Conservation (phyloP, 1,140 invertebrate species). For the Conopomorpha cramerella region DNA sequence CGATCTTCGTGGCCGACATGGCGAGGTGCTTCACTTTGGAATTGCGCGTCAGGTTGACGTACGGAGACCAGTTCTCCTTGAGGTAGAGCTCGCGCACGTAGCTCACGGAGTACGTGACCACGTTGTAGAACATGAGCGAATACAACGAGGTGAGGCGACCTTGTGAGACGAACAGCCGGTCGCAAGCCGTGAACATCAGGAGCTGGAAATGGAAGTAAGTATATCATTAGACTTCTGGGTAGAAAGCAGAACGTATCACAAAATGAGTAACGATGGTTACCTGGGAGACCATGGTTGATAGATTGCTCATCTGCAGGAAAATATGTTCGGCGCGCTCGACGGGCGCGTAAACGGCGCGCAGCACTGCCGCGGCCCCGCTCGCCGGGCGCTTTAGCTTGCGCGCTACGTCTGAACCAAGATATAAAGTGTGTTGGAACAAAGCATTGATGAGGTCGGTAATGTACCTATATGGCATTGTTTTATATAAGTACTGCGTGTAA, state of each 20-base stretch:
- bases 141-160: slow-evolving; percentile 73
- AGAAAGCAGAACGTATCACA: too few species aligned
- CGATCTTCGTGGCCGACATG: slow-evolving; percentile 81
- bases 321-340: slow-evolving; percentile 65
- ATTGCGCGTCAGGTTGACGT: slow-evolving; percentile 72
- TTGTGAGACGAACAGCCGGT: slow-evolving; percentile 63
- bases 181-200: slow-evolving; percentile 74
- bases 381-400: slow-evolving; percentile 46
- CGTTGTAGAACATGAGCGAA: slow-evolving; percentile 81
- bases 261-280: slow-evolving; percentile 39
- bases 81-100: slow-evolving; percentile 75
- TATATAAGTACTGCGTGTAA: too few species aligned
- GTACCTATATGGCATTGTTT: too few species aligned
- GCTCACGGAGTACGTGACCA: slow-evolving; percentile 74
- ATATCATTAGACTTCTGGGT: slow-evolving; percentile 2
- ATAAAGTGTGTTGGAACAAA: too few species aligned
- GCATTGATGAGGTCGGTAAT: too few species aligned
- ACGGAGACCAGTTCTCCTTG: slow-evolving; percentile 77
- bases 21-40: slow-evolving; percentile 76
- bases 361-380: slow-evolving; percentile 26
- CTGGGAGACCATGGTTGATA: slow-evolving; percentile 69
- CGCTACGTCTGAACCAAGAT: slow-evolving; percentile 49
- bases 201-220: slow-evolving; percentile 58
- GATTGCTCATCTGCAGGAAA: slow-evolving; percentile 68
- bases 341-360: slow-evolving; percentile 61